Evolutionary conservation across 92 coral and sea anemone genomes (phyloP).

Genomic region (Epizoanthus fatuus): DNA sequence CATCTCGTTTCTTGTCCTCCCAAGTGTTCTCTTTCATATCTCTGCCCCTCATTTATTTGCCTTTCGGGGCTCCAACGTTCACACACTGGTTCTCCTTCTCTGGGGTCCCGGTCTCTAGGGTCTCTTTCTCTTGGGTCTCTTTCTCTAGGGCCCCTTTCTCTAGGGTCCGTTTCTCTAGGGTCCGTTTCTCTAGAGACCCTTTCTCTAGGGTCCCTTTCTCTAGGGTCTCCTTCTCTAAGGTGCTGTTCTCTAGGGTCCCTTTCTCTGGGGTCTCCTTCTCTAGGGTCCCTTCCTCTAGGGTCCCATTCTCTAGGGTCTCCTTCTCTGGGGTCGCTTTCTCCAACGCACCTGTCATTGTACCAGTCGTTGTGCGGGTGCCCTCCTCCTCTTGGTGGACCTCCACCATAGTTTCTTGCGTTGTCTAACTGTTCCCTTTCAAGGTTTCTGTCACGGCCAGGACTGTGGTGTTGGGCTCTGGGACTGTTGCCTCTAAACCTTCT

Average conservation of each 20-base stretch:
- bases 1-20: background rate
- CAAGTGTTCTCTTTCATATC: background rate
- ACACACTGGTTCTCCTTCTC: background rate
- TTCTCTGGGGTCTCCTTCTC: too few species aligned
- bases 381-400: background rate
- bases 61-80: background rate
- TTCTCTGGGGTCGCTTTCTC: background rate
- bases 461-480: background rate
- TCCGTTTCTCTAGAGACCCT: background rate
- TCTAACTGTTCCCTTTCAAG: background rate
- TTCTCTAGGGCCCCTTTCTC: background rate
- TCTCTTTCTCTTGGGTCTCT: background rate
- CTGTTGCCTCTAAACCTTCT: background rate
- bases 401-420: background rate
- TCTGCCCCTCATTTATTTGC: background rate
- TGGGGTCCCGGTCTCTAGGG: background rate
- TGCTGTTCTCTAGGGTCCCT: too few species aligned
- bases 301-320: background rate
- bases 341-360: background rate
- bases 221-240: background rate
- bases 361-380: background rate
- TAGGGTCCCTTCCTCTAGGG: too few species aligned
- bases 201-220: background rate
- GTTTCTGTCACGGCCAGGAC: background rate
- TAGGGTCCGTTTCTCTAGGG: background rate